phyloP scores from a whole-genome alignment of 2,113 vertebrate species.

The Melanerpes aurifrons region DNA sequence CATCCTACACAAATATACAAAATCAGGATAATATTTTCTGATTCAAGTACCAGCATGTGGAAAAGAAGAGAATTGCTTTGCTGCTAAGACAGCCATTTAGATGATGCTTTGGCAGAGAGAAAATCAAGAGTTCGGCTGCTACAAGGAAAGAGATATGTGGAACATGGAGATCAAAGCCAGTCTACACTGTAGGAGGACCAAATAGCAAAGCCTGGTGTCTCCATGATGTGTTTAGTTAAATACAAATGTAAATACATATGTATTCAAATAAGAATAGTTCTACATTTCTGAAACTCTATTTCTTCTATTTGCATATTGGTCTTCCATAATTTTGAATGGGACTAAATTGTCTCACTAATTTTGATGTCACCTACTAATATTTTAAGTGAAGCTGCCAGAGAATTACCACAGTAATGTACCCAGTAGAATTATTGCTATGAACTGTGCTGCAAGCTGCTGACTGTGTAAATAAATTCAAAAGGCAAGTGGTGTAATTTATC shows the following conservation, averaged over 20 bases:
- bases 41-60: background rate
- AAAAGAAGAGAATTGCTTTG: background rate
- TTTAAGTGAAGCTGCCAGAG: conserved; percentile 30
- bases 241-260: background rate
- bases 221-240: conserved; percentile 28
- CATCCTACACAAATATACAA: background rate
- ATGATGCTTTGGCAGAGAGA: background rate
- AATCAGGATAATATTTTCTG: background rate
- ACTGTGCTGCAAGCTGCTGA: background rate
- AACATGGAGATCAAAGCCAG: conserved; percentile 13
- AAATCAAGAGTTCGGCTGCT: background rate
- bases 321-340: conserved; percentile 16
- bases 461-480: conserved; percentile 23
- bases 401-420: background rate
- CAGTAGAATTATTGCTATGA: background rate
- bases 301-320: conserved; percentile 14
- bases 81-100: background rate
- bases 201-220: conserved; percentile 5
- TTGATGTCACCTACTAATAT: conserved; percentile 17
- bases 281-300: background rate
- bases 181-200: background rate
- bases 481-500: background rate
- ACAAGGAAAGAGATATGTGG: background rate
- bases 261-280: conserved; percentile 20
- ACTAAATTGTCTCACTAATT: conserved; percentile 39